Evolutionary conservation across 2,113 vertebrate genomes (phyloP).

Genomic region (Notothenia rossii): DNA sequence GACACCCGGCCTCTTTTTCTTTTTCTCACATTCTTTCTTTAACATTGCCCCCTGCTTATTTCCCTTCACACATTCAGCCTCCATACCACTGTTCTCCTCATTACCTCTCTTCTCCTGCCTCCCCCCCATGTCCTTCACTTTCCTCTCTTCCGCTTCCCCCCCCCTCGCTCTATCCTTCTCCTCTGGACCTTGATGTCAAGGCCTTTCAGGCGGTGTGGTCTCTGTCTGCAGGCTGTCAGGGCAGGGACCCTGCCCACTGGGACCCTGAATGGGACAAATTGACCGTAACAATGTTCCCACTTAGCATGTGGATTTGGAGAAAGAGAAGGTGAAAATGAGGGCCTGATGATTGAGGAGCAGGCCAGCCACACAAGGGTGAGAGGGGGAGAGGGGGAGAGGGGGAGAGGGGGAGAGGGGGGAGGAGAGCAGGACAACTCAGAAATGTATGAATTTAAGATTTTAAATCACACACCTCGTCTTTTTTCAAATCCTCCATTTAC

Average conservation of each 20-base stretch:
- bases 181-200: slow-evolving; percentile 78
- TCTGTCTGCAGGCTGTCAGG: slow-evolving; percentile 77
- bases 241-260: slow-evolving; percentile 82
- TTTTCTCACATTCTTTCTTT: slow-evolving; percentile 41
- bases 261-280: slow-evolving; percentile 87
- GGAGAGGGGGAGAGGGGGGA: neutral
- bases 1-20: slow-evolving; percentile 33
- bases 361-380: slow-evolving; percentile 15
- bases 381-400: neutral
- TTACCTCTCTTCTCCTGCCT: slow-evolving; percentile 36
- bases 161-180: slow-evolving; percentile 29
- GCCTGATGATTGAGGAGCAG: slow-evolving; percentile 73
- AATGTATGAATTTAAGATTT: slow-evolving; percentile 61
- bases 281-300: slow-evolving; percentile 86
- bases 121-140: slow-evolving; percentile 6
- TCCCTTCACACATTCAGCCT: slow-evolving; percentile 39
- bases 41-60: slow-evolving; percentile 32
- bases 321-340: slow-evolving; percentile 79
- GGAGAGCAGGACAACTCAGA: slow-evolving; percentile 20
- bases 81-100: slow-evolving; percentile 28
- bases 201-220: slow-evolving; percentile 81
- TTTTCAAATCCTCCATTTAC: slow-evolving; percentile 25
- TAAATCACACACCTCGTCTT: slow-evolving; percentile 44
- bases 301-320: slow-evolving; percentile 81
- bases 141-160: neutral